phyloP scores from a whole-genome alignment of 37 sponge, comb jelly and placozoan species.

The Spongilla lacustris region DNA sequence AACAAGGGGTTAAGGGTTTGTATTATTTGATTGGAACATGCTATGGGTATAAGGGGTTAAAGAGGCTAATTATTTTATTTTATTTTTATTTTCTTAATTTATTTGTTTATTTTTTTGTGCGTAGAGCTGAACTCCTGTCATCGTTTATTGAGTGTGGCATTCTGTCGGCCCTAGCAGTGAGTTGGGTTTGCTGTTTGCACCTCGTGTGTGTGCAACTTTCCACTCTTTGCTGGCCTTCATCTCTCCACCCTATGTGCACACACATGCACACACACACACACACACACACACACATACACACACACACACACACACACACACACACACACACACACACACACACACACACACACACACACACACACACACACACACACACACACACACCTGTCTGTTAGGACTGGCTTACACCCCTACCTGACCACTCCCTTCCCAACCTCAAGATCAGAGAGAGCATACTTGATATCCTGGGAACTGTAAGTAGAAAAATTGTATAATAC shows the following conservation, averaged over 20 bases:
- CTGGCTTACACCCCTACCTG: conserved; percentile 97
- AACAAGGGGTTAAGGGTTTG: background rate
- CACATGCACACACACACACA: no score
- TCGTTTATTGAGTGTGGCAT: conserved; percentile 81
- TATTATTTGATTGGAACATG: background rate
- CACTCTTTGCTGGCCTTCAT: background rate
- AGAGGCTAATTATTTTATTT: background rate
- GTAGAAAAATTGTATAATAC: background rate
- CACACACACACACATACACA: conserved; percentile 5
- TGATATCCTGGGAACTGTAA: conserved; percentile 65
- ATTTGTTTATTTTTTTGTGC: no score
- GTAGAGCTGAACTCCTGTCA: conserved; percentile 71
- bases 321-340: conserved; percentile 45
- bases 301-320: conserved; percentile 28
- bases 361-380: conserved; percentile 18
- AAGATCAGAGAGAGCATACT: conserved; percentile 87
- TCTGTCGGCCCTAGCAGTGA: conserved; percentile 71
- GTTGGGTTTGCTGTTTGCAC: conserved; percentile 5
- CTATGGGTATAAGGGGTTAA: conserved; percentile 15
- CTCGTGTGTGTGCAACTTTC: background rate
- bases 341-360: conserved; percentile 34
- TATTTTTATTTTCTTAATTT: no score
- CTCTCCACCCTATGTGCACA: background rate
- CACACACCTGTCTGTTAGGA: conserved; percentile 34
- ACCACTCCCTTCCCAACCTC: conserved; percentile 93